Evolutionary conservation across 2,797 vertebrate genomes (phyloP), one percentile per base, ranked within the genome.

Genomic region (Euphonia xanthogaster): DNA sequence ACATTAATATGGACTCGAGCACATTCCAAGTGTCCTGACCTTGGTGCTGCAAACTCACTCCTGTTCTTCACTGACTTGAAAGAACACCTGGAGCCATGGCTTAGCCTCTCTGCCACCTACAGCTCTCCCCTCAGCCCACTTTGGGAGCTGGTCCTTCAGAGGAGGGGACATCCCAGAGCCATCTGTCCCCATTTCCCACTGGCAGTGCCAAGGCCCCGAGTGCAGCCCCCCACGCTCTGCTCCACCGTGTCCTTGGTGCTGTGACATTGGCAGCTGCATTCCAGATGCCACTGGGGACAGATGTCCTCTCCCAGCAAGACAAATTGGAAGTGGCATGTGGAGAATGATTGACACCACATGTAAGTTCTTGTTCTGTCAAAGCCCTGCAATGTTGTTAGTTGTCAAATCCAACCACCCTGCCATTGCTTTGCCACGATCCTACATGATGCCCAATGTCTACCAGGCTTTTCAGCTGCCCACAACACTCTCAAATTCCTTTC

Each of bases 301-400:
- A 16, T 63, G 95, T 90, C 93, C 94, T 95, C 90, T 65, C 28
- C 31, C 50, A 86, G 82, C 61, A 4, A 53, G 84, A 97, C 73
- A 90, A 55, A 98, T 97, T 28, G 20, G 94, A 97, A 77, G 90
- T 95, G 97, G 93, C 97, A 90, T 45, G 51, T 5, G 1, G 37
- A 54, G 86, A 79, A 96, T 97, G 97, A 98, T 97, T 98, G 97
- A 96, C 96, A 93, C 63, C 51, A 57, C 78, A 39, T 95, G 97
- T 97, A 97, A 97, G 85, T 91, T 95, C 97, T 84, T 76, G 91
- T 97, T 72, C 97, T 97, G 96, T 97, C 96, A 97, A 93, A 96
- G 95, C 96, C 95, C 73, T 15, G 48, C 54, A 35, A 12, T 10
- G 85, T 94, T 96, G 96, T 91, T 91, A 66, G 92, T 92, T 97